Percentiles rank a stretch among this genome's conserved stretches.
phyloP scores from a whole-genome alignment of 2,797 vertebrate species.

The Halcyon leucocephala region DNA sequence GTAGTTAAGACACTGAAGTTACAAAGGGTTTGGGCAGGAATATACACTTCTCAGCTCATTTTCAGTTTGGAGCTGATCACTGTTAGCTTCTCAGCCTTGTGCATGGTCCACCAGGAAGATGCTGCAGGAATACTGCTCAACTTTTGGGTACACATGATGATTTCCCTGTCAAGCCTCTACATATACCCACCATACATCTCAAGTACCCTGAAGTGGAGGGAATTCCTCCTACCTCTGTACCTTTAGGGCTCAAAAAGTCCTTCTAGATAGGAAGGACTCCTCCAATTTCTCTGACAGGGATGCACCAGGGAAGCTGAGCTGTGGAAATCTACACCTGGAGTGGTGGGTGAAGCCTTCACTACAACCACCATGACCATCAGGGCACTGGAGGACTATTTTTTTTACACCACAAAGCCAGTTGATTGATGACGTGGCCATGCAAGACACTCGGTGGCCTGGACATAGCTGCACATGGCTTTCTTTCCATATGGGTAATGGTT shows the following conservation, averaged over 20 bases:
- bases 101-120: neutral
- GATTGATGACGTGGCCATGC: neutral
- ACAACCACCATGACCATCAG: neutral
- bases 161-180: neutral
- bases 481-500: neutral
- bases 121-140: neutral
- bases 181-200: rapidly evolving
- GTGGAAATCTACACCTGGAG: neutral
- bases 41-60: neutral
- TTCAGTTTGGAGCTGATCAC: neutral
- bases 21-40: neutral
- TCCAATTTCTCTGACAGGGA: neutral
- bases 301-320: neutral
- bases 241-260: neutral
- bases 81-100: neutral
- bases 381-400: neutral
- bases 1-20: neutral
- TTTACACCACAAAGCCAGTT: rapidly evolving
- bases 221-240: neutral
- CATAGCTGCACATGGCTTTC: rapidly evolving
- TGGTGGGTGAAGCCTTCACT: neutral
- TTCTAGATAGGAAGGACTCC: neutral
- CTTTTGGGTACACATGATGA: neutral
- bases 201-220: neutral
- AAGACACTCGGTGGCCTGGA: neutral